phyloP scores from a whole-genome alignment of 2,113 vertebrate genomes.

The Eulacestoma nigropectus region DNA sequence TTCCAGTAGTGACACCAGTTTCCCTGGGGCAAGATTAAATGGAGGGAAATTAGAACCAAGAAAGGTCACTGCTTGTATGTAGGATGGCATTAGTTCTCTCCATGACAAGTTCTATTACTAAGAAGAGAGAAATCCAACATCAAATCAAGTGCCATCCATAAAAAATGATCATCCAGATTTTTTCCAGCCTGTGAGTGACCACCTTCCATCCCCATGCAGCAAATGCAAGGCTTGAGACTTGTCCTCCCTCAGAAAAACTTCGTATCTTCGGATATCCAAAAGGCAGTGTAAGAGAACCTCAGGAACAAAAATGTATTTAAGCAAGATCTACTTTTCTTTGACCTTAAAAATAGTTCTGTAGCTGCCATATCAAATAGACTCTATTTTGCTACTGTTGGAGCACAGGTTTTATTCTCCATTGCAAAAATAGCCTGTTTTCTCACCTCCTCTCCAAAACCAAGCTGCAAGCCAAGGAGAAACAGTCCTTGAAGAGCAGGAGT shows the following conservation, averaged over 20 bases:
- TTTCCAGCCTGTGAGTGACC: not conserved
- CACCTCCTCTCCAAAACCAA: not conserved
- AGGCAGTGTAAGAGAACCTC: not conserved
- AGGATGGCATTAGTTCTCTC: not conserved
- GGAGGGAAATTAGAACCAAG: not conserved
- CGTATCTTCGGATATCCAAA: not conserved
- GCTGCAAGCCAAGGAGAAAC: not conserved
- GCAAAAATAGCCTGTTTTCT: not conserved
- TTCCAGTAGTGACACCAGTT: not conserved
- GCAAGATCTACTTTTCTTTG: not conserved
- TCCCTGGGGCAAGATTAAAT: not conserved
- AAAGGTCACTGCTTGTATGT: not conserved
- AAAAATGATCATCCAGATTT: not conserved
- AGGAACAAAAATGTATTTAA: not conserved
- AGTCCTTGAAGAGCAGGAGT: not conserved
- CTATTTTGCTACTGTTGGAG: not conserved
- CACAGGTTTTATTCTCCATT: not conserved
- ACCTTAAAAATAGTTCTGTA: not conserved
- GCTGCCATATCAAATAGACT: not conserved
- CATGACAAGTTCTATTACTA: not conserved
- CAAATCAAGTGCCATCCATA: not conserved
- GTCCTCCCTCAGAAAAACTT: not conserved
- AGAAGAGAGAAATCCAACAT: not conserved
- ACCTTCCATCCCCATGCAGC: not conserved
- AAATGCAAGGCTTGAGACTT: not conserved